Conservation (phyloP, 2,888 invertebrate species). For the Aphrophora alni region DNA sequence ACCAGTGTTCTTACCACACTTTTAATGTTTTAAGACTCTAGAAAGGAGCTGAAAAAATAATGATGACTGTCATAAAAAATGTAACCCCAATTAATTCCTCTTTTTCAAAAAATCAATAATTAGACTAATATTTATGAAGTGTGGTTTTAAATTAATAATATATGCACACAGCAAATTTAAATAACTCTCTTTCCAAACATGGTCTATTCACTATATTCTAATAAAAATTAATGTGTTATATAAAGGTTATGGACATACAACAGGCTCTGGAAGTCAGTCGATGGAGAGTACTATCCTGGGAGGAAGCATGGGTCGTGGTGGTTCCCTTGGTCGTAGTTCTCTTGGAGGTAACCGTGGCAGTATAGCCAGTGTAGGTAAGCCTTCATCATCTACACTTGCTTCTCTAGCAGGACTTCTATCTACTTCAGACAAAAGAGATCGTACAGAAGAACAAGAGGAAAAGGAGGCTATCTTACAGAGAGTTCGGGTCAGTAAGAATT, state of each 20-base stretch:
- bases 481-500: slow-evolving; percentile 61
- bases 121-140: too few species aligned
- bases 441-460: slow-evolving; percentile 41
- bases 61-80: too few species aligned
- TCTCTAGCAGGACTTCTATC: slow-evolving; percentile 70
- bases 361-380: slow-evolving; percentile 73
- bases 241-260: slow-evolving; percentile 57
- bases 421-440: slow-evolving; percentile 43
- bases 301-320: slow-evolving; percentile 63
- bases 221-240: not conserved
- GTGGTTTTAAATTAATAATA: too few species aligned
- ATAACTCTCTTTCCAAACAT: too few species aligned
- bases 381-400: slow-evolving; percentile 83
- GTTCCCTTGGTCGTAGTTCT: slow-evolving; percentile 67
- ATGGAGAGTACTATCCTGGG: slow-evolving; percentile 64
- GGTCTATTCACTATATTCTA: too few species aligned
- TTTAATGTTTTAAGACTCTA: too few species aligned
- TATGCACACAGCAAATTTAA: too few species aligned
- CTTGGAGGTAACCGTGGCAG: slow-evolving; percentile 80
- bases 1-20: too few species aligned
- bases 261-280: slow-evolving; percentile 62
- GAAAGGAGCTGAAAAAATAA: too few species aligned
- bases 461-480: slow-evolving; percentile 62
- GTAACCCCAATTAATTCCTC: too few species aligned
- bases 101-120: too few species aligned